Percentiles rank a stretch among this genome's conserved stretches.
Evolutionary conservation across 2,888 invertebrate species (phyloP).

Genomic region (Mesorhabditis spiculigera): DNA sequence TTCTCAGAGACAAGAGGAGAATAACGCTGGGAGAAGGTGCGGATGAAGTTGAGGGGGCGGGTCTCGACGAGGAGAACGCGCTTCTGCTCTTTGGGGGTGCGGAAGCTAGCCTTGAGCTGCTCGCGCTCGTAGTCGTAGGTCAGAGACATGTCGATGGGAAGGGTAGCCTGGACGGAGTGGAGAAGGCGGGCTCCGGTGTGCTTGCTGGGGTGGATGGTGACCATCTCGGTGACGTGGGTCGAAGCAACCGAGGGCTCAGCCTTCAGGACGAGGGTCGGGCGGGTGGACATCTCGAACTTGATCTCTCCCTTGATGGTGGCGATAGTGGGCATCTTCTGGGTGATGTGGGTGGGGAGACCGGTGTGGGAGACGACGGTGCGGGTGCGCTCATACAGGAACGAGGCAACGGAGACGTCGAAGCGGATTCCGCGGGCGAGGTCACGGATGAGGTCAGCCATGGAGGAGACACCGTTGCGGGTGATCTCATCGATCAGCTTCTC

Average conservation of each 20-base stretch:
- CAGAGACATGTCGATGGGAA: constrained; percentile 28
- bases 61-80: constrained; percentile 34
- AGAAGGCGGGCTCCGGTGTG: constrained; percentile 43
- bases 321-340: constrained; percentile 39
- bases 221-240: constrained; percentile 34
- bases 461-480: constrained; percentile 23
- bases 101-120: constrained; percentile 20
- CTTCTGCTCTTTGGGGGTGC: constrained; percentile 24
- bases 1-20: constrained; percentile 32
- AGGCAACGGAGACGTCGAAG: constrained; percentile 24
- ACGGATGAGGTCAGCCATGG: constrained; percentile 30
- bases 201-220: constrained; percentile 35
- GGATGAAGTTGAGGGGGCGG: constrained; percentile 42
- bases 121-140: constrained; percentile 29
- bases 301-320: constrained; percentile 27
- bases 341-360: constrained; percentile 40
- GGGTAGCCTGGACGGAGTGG: constrained; percentile 29
- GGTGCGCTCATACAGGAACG: constrained; percentile 34
- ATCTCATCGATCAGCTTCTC: constrained; percentile 59
- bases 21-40: constrained; percentile 27
- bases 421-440: constrained; percentile 25
- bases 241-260: constrained; percentile 33
- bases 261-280: constrained; percentile 27
- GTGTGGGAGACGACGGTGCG: constrained; percentile 30
- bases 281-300: constrained; percentile 30